These are phyloP conservation scores for Drosophila grimshawi DNA, from an alignment of 1,140 invertebrate genomes.

Conservation along the genomic window DNA sequence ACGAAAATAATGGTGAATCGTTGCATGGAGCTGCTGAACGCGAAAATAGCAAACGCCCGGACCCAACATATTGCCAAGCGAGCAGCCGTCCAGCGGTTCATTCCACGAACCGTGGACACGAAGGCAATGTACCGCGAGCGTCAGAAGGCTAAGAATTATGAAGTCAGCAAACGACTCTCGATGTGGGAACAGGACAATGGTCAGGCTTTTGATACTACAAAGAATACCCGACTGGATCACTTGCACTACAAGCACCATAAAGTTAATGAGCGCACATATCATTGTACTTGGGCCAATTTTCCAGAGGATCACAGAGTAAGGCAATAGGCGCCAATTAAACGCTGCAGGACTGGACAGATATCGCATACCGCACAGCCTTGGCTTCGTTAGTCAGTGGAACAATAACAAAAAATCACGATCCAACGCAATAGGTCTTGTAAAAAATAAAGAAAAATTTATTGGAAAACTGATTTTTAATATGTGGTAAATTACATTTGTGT, in stretches of 20 bases:
- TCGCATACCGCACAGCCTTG: conserved; percentile 46
- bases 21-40: conserved; percentile 44
- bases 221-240: conserved; percentile 30
- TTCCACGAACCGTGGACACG: neutral
- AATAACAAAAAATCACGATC: neutral
- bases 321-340: neutral
- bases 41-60: conserved; percentile 35
- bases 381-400: conserved; percentile 22
- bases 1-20: conserved; percentile 51
- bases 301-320: conserved; percentile 15
- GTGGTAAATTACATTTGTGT: too few species aligned
- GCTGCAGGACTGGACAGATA: neutral
- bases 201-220: neutral
- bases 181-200: conserved; percentile 58
- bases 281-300: conserved; percentile 60
- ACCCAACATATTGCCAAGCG: conserved; percentile 41
- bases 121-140: conserved; percentile 29
- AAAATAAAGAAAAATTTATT: too few species aligned
- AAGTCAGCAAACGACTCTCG: conserved; percentile 50
- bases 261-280: conserved; percentile 32
- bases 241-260: conserved; percentile 29
- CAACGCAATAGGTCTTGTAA: conserved; percentile 23
- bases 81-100: neutral
- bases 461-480: too few species aligned
- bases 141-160: conserved; percentile 40